Evolutionary conservation across 1,140 invertebrate genomes (phyloP), one percentile per base, ranked within the genome.

Genomic region (Drosophila biarmipes): DNA sequence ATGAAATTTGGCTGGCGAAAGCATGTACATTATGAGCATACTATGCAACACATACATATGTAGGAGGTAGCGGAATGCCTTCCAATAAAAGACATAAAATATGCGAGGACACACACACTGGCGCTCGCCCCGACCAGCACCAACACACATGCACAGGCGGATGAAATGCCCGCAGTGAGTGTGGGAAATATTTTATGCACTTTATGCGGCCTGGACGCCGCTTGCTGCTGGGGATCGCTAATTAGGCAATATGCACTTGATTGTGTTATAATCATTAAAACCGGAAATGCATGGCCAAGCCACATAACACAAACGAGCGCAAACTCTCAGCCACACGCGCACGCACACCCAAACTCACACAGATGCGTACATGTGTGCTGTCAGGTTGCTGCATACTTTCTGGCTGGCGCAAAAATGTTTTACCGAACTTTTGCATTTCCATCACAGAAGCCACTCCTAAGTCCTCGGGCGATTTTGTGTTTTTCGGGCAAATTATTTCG

Each of bases 181-280:
- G 76, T 27, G 62, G 64, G 69, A 71, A 81, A 86, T 87, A 87
- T 87, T 82, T 86, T 76, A 86, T 86, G 78, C 78, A 81, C 75
- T 87, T 87, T 87, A 80, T 87, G 81, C 45, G 73, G 81, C 67
- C 53, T 48, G 77, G 27, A 51, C 55, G 68, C 15, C 27, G 43
- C 53, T 82, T 48, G 59, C 46, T 46, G 58, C 68, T 48, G 54
- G 57, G 43, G 56, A 73, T 57, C 82, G 84, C 82, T 86, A 86
- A 86, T 86, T 86, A 86, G 82, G 84, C 82, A 87, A 87, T 87
- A 87, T 89, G 82, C 82, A 87, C 78, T 87, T 80, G 84, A 87
- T 87, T 87, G 82, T 87, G 82, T 79, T 86, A 87, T 86, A 86
- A 87, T 89, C 84, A 87, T 89, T 89, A 89, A 87, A 87, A 75